Percentiles rank a stretch among this genome's conserved stretches.
These are phyloP conservation scores for Engraulis encrasicolus DNA, from an alignment of 2,113 vertebrate species.

Conservation along the genomic window DNA sequence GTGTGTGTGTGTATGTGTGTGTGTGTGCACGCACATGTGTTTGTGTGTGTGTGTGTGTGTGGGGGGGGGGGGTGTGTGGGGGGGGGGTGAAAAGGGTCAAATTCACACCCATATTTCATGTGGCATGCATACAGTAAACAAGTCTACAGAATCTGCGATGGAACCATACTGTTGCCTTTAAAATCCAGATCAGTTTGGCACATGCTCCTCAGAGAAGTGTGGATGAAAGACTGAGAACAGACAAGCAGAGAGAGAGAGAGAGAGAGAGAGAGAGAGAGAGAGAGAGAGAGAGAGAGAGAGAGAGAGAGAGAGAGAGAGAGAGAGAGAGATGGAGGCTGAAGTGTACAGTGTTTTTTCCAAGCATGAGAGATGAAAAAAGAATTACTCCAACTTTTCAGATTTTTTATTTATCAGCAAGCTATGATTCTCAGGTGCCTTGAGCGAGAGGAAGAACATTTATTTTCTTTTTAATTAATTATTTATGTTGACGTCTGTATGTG, in stretches of 20 bases:
- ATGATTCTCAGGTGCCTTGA: not conserved
- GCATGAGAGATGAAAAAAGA: not conserved
- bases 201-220: no score
- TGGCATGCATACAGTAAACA: no score
- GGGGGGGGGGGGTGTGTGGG: not conserved
- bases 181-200: no score
- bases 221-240: not conserved
- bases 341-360: not conserved
- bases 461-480: no score
- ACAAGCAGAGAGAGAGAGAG: not conserved
- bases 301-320: not conserved
- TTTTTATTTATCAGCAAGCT: not conserved
- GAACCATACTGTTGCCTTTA: no score
- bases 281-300: not conserved
- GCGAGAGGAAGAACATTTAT: not conserved
- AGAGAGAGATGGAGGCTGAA: no score
- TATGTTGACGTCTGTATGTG: not conserved
- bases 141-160: no score
- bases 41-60: not conserved
- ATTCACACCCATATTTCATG: no score
- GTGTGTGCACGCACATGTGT: slow-evolving; percentile 17
- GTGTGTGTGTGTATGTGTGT: slow-evolving; percentile 1
- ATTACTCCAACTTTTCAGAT: not conserved
- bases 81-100: no score
- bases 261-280: not conserved